These are phyloP conservation scores for Melangyna quadrimaculata DNA, from an alignment of 2,888 invertebrate species.

Conservation along the genomic window DNA sequence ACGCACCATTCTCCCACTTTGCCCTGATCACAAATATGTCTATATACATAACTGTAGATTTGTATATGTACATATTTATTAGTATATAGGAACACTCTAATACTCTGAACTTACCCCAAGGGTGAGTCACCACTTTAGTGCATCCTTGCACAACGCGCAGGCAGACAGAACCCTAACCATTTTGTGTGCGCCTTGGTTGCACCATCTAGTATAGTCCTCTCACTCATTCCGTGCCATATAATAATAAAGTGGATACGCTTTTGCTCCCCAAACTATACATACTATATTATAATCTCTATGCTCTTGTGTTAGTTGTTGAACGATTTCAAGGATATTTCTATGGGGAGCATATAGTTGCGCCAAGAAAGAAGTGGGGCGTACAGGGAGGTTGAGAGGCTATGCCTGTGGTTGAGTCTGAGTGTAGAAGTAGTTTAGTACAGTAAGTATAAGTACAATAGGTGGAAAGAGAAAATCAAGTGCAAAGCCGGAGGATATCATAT, in stretches of 20 bases:
- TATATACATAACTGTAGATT: not conserved
- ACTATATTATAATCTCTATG: slow-evolving; percentile 10
- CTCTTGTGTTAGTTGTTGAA: slow-evolving; percentile 37
- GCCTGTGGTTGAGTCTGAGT: not conserved
- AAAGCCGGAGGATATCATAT: slow-evolving; percentile 48
- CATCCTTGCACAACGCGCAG: slow-evolving; percentile 71
- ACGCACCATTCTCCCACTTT: slow-evolving; percentile 40
- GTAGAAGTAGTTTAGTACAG: not conserved
- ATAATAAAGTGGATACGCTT: slow-evolving; percentile 12
- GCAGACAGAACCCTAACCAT: slow-evolving; percentile 66
- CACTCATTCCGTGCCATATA: slow-evolving; percentile 53
- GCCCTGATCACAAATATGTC: not conserved
- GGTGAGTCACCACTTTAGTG: slow-evolving; percentile 66
- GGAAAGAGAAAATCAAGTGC: slow-evolving; percentile 66
- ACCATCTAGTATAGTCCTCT: slow-evolving; percentile 51
- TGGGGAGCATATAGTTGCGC: not conserved
- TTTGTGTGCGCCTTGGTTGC: slow-evolving; percentile 43
- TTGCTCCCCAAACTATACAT: slow-evolving; percentile 20
- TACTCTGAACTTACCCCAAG: slow-evolving; percentile 61
- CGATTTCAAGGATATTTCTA: slow-evolving; percentile 53
- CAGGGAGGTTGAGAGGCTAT: not conserved
- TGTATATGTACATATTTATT: not conserved
- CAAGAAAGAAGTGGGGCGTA: not conserved
- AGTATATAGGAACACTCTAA: slow-evolving; percentile 20
- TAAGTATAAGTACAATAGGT: not conserved